phyloP scores from a whole-genome alignment of 2,113 vertebrate genomes.

The Colius striatus region DNA sequence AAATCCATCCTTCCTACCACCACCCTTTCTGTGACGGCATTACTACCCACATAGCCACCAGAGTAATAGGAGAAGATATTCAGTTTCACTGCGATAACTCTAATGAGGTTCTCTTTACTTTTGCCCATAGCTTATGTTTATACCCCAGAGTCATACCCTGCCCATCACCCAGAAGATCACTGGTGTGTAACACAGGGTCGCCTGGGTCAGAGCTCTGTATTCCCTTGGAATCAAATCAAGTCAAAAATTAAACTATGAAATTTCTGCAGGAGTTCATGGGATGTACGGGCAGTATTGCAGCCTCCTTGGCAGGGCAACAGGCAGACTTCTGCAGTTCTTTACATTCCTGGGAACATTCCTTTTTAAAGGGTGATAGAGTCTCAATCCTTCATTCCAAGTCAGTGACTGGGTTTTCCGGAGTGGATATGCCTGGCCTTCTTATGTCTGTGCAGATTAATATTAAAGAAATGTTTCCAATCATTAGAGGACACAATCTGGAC shows the following conservation, averaged over 20 bases:
- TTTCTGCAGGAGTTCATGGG: slow-evolving; percentile 19
- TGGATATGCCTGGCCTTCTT: not conserved
- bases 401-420: not conserved
- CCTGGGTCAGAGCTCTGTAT: not conserved
- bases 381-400: not conserved
- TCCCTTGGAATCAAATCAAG: not conserved
- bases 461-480: not conserved
- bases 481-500: not conserved
- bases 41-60: not conserved
- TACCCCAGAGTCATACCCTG: not conserved
- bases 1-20: not conserved
- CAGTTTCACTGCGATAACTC: not conserved
- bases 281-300: not conserved
- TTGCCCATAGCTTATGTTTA: not conserved
- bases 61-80: not conserved
- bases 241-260: not conserved
- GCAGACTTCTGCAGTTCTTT: not conserved
- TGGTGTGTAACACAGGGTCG: not conserved
- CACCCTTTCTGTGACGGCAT: not conserved
- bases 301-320: not conserved
- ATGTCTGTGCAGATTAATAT: not conserved
- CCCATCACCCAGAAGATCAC: not conserved
- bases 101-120: not conserved
- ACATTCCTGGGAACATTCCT: not conserved
- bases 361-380: not conserved